Evolutionary conservation across 2,113 vertebrate species (phyloP), one percentile per base, ranked within the genome.

Genomic region (Pterocles gutturalis): DNA sequence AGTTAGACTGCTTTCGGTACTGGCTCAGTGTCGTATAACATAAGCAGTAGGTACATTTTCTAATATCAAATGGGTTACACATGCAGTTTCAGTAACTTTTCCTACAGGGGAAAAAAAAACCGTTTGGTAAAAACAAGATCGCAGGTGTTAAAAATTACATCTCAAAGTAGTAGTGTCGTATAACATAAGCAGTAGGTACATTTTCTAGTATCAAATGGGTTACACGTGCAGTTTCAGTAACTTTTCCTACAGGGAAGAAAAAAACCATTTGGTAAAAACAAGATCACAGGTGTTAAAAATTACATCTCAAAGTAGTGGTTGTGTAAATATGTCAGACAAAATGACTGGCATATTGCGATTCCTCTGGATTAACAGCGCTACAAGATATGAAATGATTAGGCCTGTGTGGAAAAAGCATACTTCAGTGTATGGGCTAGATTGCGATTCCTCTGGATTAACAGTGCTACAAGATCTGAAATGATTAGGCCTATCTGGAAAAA

Each of bases 361-460:
- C 46, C 41, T 60, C 46, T 45, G 53, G 16, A 38, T 81, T 73
- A 65, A 48, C 45, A 66, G 5, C 38, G 70, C 64, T 38, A 15
- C 19, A 19, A 29, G 33, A 38, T 38, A 38, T 71, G 57, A 89
- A 58, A 49, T 18, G 7, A 60, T 73, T 11, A 19, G 48, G 53
- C 57, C 6, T 26, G 21, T 31, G 53, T 72, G 65, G 54, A 33
- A 45, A 46, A 67, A 51, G 38, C 38, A 38, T 38, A 5, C 8
- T 4, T 25, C 18, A 18, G 15, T 38, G 18, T 61, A 45, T 33
- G 41, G 45, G 31, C n/a, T 55, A 0, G n/a, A 0, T 22, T 53
- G 43, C 85, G 62, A 49, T 55, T 92, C 46, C 41, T 60, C 46
- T 45, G 53, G 16, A 38, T 81, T 73, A 64, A 43, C 45, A 66